Base-by-base conservation (phyloP, 2,113 vertebrate genomes). In the Rhinopomastus cyanomelas region DNA sequence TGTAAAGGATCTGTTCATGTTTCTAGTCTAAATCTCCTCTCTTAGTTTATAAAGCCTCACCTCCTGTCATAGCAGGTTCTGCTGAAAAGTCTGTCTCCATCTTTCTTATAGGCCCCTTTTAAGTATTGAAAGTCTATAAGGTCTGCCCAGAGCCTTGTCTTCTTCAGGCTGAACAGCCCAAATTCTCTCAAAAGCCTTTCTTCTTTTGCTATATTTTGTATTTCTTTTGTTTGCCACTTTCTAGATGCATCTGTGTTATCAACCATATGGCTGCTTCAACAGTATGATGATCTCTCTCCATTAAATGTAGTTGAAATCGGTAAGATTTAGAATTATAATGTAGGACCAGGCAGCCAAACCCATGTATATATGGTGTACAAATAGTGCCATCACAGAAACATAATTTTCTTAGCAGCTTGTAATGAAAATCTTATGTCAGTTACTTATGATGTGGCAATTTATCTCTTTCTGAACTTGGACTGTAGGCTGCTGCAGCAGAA, bases 271-370 rank as follows among this genome's bases (percentile, higher is more conserved):
- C 46, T 85, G 5, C 51, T 68, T 49, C 37, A 85, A 29, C 18
- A 34, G 5, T 42, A 3, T n/a, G 11, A 3, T 10, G 68, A 0
- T 84, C 13, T 59, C 0, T 65, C 20, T n/a, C n/a, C 79, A 27
- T 74, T 34, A 57, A 65, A 73, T 39, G 13, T 3, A 4, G 13
- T 16, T 65, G 64, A 56, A 93, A 76, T 80, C n/a, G 76, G 32
- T 39, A 26, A 39, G 23, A 61, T 85, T 68, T 82, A 52, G 49
- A 87, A 55, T 22, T 67, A 12, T 29, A 52, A 85, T 3, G 7
- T 22, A 46, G 20, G 10, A 16, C 21, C 68, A 25, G 79, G 20
- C 39, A 82, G 30, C 49, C 39, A 60, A 72, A 60, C 30, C 1
- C 36, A 36, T 11, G 16, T 25, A 14, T 26, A 8, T 18, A 29